phyloP scores from a whole-genome alignment of 2,888 invertebrate species.

The Eilema sororculum region DNA sequence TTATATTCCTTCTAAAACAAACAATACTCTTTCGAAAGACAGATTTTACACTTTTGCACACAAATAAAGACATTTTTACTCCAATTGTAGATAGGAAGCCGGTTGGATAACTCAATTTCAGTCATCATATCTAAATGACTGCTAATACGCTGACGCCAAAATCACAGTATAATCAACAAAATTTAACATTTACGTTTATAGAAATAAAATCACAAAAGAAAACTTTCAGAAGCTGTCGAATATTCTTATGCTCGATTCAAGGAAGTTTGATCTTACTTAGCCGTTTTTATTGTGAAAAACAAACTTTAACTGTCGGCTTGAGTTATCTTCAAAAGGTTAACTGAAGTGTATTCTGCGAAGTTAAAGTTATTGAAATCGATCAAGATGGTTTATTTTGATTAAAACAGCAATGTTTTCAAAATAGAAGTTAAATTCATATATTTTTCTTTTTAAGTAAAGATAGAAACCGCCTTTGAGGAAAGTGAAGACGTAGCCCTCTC shows the following conservation, averaged over 20 bases:
- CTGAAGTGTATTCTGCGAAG: background rate
- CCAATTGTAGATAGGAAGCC: too few relatives aligned
- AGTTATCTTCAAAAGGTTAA: constrained; percentile 2
- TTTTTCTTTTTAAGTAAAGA: too few relatives aligned
- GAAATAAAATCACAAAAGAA: background rate
- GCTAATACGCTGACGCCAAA: background rate
- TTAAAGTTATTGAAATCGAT: background rate
- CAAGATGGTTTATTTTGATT: background rate
- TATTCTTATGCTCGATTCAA: background rate
- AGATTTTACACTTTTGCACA: too few relatives aligned
- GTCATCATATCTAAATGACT: background rate
- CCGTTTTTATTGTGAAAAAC: background rate
- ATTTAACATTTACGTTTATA: background rate
- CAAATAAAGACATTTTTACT: too few relatives aligned
- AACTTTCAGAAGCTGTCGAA: background rate
- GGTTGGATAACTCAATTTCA: background rate
- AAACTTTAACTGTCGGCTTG: background rate
- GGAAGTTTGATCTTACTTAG: background rate
- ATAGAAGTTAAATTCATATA: too few relatives aligned
- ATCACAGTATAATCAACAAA: background rate
- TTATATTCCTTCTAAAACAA: too few relatives aligned
- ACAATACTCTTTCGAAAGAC: too few relatives aligned
- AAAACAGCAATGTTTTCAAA: background rate
- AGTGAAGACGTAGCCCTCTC: too few relatives aligned
- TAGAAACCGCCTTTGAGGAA: too few relatives aligned